phyloP scores from a whole-genome alignment of 2,113 vertebrate genomes.

The Formicarius rufipectus region DNA sequence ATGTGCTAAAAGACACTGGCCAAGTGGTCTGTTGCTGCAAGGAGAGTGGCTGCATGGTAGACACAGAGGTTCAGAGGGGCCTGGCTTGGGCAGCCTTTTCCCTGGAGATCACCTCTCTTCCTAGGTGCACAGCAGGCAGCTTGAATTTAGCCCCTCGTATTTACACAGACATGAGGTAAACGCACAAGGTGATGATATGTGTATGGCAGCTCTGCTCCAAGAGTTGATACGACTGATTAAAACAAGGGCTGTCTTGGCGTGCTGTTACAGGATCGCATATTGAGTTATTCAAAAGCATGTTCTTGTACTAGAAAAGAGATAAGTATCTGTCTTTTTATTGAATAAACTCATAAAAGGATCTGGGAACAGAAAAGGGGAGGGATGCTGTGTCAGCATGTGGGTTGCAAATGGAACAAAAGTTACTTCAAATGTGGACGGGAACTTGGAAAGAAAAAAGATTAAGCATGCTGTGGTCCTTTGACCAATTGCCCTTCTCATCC shows the following conservation, averaged over 20 bases:
- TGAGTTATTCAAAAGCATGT: constrained; percentile 71
- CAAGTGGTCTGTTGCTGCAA: background rate
- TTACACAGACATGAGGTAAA: background rate
- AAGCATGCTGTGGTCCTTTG: constrained; percentile 19
- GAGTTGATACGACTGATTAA: constrained; percentile 30
- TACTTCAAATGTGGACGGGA: constrained; percentile 23
- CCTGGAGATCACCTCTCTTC: background rate
- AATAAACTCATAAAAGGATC: constrained; percentile 65
- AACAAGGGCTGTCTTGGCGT: constrained; percentile 53
- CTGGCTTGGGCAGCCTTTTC: background rate
- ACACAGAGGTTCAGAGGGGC: background rate
- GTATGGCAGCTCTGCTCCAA: constrained; percentile 26
- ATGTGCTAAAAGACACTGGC: background rate
- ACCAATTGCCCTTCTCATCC: constrained; percentile 14
- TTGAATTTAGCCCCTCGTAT: background rate
- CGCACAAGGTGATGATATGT: constrained; percentile 32
- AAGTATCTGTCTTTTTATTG: constrained; percentile 70
- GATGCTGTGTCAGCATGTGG: constrained; percentile 69
- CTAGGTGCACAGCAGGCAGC: background rate
- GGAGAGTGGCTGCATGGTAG: background rate
- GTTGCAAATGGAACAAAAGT: constrained; percentile 63
- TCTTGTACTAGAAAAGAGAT: constrained; percentile 70
- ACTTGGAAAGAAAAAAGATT: constrained; percentile 25
- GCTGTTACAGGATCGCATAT: constrained; percentile 56
- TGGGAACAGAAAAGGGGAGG: constrained; percentile 69